Evolutionary conservation across 2,888 invertebrate species (phyloP).

Genomic region (Thymelicus lineola): DNA sequence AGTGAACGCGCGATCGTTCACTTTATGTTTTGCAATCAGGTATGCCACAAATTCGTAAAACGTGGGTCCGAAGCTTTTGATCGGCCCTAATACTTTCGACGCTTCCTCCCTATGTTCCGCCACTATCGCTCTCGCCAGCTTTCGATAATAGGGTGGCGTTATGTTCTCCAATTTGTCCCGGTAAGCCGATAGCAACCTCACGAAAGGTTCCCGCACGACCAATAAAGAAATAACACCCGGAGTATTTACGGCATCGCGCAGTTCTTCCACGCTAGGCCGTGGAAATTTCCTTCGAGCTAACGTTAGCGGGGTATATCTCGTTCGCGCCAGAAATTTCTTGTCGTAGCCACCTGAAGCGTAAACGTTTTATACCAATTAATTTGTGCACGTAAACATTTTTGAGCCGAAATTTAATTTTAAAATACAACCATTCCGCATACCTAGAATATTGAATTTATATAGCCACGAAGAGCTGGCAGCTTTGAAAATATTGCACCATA

Average conservation of each 20-base stretch:
- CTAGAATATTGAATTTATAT: constrained; percentile 91
- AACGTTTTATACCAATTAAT: constrained; percentile 30
- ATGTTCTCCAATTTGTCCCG: constrained; percentile 90
- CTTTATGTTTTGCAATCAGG: constrained; percentile 84
- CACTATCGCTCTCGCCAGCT: constrained; percentile 87
- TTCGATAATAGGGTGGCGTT: constrained; percentile 88
- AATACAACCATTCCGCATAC: constrained; percentile 58
- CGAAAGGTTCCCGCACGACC: constrained; percentile 90
- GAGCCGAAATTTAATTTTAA: constrained; percentile 14
- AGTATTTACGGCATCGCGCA: constrained; percentile 84
- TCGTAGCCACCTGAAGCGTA: constrained; percentile 83
- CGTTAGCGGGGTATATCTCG: constrained; percentile 87
- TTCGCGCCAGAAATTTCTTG: constrained; percentile 84
- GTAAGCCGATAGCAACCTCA: constrained; percentile 89
- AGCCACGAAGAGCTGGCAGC: constrained; percentile 93
- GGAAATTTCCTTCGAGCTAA: constrained; percentile 89
- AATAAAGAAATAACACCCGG: constrained; percentile 88
- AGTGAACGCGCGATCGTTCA: constrained; percentile 70
- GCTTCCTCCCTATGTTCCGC: constrained; percentile 82
- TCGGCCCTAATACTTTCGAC: constrained; percentile 61
- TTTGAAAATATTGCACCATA: constrained; percentile 92
- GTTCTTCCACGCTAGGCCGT: constrained; percentile 86
- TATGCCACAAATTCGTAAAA: constrained; percentile 90
- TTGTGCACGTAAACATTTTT: constrained; percentile 22
- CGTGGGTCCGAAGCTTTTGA: constrained; percentile 82